phyloP scores from a whole-genome alignment of 2,113 vertebrate species.

The Mirounga angustirostris region DNA sequence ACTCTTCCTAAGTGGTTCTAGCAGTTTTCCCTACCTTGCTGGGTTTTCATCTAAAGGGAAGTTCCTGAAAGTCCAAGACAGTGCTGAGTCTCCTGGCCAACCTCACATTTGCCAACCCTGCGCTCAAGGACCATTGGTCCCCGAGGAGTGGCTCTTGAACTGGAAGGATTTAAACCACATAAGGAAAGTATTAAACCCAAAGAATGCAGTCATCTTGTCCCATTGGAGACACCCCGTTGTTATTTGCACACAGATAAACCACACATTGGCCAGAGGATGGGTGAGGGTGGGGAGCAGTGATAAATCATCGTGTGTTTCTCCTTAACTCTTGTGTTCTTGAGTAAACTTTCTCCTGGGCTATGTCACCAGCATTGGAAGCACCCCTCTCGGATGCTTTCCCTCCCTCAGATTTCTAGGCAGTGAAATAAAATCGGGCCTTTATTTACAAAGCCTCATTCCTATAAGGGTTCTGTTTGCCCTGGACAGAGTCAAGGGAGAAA shows the following conservation, averaged over 20 bases:
- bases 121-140: background rate
- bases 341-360: background rate
- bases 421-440: background rate
- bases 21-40: background rate
- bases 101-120: background rate
- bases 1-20: background rate
- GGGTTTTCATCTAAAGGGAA: background rate
- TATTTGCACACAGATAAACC: background rate
- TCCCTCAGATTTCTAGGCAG: background rate
- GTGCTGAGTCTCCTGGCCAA: background rate
- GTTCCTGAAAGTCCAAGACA: background rate
- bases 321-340: background rate
- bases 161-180: background rate
- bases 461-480: too few relatives aligned
- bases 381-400: background rate
- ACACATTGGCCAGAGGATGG: accelerated
- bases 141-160: accelerated
- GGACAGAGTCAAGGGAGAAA: too few relatives aligned
- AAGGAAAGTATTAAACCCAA: background rate
- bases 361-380: background rate
- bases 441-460: background rate
- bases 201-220: background rate
- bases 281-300: background rate
- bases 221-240: background rate
- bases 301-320: background rate